phyloP scores from a whole-genome alignment of 2,888 invertebrate species.

The Panzeria rudis region DNA sequence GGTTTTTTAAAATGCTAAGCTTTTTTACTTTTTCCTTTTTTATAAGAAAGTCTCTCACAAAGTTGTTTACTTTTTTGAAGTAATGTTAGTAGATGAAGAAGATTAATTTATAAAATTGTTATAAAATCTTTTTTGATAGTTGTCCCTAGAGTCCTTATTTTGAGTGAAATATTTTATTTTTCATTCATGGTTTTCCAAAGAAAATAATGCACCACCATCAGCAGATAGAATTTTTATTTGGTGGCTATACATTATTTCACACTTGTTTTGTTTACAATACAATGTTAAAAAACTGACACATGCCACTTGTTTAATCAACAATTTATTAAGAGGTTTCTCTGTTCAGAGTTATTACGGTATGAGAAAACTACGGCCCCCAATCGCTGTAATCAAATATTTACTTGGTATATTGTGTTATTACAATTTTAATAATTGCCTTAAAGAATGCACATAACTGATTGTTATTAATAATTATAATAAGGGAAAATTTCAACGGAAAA shows the following conservation, averaged over 20 bases:
- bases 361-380: constrained; percentile 22
- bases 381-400: no score
- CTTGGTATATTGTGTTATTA: neutral
- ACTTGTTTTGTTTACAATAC: constrained; percentile 75
- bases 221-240: constrained; percentile 51
- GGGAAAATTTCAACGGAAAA: constrained; percentile 21
- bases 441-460: constrained; percentile 19
- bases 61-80: constrained; percentile 2
- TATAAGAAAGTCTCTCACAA: constrained; percentile 1
- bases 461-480: constrained; percentile 44
- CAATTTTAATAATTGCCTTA: neutral
- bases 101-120: constrained; percentile 67
- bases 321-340: constrained; percentile 68
- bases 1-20: constrained; percentile 47
- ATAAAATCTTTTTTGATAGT: constrained; percentile 73
- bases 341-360: neutral
- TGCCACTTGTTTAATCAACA: constrained; percentile 80
- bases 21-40: neutral
- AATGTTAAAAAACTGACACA: constrained; percentile 79
- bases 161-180: constrained; percentile 50
- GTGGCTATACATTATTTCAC: constrained; percentile 77
- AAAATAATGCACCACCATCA: constrained; percentile 38
- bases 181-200: constrained; percentile 5
- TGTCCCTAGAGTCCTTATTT: constrained; percentile 73
- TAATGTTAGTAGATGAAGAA: constrained; percentile 57